These are phyloP conservation scores for Leptura quadrifasciata DNA, from an alignment of 2,888 invertebrate genomes.

Conservation along the genomic window DNA sequence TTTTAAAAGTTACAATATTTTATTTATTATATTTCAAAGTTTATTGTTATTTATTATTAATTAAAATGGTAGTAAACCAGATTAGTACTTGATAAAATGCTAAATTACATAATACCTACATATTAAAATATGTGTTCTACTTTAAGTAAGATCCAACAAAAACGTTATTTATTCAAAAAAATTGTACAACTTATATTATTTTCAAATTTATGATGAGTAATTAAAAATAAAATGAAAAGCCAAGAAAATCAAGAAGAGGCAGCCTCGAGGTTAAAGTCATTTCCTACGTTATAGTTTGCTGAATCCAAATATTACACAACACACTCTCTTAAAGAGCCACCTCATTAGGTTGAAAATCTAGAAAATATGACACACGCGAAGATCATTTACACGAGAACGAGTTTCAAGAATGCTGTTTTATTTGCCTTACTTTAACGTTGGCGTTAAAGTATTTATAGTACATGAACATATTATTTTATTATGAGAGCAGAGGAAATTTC, in stretches of 20 bases:
- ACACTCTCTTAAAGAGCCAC: conserved; percentile 15
- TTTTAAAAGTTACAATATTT: too few species aligned
- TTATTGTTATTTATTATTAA: too few species aligned
- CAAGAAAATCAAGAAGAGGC: background rate
- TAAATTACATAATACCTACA: too few species aligned
- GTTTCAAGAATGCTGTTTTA: background rate
- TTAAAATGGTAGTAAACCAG: too few species aligned
- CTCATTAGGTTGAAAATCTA: conserved; percentile 31
- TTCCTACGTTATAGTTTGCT: background rate
- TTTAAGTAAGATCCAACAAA: too few species aligned
- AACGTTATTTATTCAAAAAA: too few species aligned
- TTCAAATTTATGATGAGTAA: too few species aligned
- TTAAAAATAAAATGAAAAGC: background rate
- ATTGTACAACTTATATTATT: too few species aligned
- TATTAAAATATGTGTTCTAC: too few species aligned
- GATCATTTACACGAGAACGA: conserved; percentile 18
- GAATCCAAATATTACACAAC: conserved; percentile 5
- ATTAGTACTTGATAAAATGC: too few species aligned
- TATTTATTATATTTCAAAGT: too few species aligned
- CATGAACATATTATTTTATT: conserved; percentile 18
- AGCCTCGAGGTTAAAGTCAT: background rate
- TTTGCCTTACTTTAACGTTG: conserved; percentile 14
- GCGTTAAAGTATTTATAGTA: conserved; percentile 26
- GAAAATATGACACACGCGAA: conserved; percentile 22
- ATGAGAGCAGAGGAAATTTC: background rate